Evolutionary conservation across 2,113 vertebrate genomes (phyloP), one percentile per base, ranked within the genome.

Genomic region (Rhagologus leucostigma): DNA sequence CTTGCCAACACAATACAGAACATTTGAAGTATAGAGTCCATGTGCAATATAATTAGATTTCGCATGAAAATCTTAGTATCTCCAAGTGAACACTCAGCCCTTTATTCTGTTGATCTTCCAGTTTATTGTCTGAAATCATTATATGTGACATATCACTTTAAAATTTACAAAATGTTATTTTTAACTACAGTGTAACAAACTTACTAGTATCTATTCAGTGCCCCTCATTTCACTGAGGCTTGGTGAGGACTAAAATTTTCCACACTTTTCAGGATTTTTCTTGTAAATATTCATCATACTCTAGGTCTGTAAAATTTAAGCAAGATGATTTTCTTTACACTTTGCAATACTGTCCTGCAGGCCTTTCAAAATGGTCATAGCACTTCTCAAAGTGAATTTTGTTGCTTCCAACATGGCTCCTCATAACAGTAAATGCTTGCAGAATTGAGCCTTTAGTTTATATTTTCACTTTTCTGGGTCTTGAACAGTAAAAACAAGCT

Each of bases 281-380:
- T 33, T 53, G 37, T 78, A 95, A 89, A 83, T 71, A 86, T 80
- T 85, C 23, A 60, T 97, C 68, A 85, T 95, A 90, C 42, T 92
- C 27, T 77, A 32, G 27, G 27, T 92, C 20, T 91, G 26, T 59
- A 64, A 85, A 95, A 92, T 90, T 95, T 87, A 94, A 90, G 65
- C 20, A 90, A 95, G 60, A 82, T 64, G 39, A 68, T 91, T 95
- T 94, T 96, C 69, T 91, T 65, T 69, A 42, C 7, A 10, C 1
- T 2, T 67, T 71, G 35, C 11, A 53, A 15, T 47, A 37, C 7
- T 29, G 19, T 59, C 10, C 21, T 39, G 9, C 18, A 77, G 41
- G 49, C 18, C 13, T 71, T 71, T 63, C 21, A 32, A 64, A 30
- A 17, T 53, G 16, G 5, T 50, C 29, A 50, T 46, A 87, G 20